Percentiles rank a stretch among this genome's conserved stretches.
These are phyloP conservation scores for Rhopalosiphum nymphaeae DNA, from an alignment of 2,888 invertebrate species.

Conservation along the genomic window DNA sequence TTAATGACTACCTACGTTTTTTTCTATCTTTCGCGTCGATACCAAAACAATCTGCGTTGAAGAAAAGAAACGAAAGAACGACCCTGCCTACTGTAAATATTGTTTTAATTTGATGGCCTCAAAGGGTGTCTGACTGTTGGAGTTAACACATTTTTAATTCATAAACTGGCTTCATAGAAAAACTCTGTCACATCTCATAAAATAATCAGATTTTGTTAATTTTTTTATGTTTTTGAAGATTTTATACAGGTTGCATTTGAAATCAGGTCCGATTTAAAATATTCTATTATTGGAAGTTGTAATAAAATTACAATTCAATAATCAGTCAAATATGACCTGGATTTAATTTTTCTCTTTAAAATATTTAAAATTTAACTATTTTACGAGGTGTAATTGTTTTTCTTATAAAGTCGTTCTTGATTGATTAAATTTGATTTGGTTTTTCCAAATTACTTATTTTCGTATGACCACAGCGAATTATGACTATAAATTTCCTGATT, in stretches of 20 bases:
- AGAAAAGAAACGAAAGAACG: background rate
- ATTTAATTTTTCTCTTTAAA: background rate
- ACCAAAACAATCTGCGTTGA: background rate
- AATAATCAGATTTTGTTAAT: background rate
- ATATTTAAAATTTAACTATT: background rate
- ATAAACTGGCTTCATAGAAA: background rate
- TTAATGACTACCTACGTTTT: background rate
- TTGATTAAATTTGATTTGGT: background rate
- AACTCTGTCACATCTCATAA: background rate
- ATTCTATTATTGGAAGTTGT: background rate
- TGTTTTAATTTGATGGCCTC: background rate
- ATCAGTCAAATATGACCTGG: background rate
- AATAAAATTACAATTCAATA: background rate
- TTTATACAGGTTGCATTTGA: background rate
- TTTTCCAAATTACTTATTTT: background rate
- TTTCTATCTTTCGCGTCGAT: background rate
- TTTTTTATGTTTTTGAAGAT: background rate
- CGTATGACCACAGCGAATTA: background rate
- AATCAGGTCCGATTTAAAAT: background rate
- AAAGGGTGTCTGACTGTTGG: background rate
- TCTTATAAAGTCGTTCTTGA: background rate
- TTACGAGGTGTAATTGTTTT: background rate
- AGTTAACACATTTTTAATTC: background rate
- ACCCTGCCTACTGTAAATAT: background rate
- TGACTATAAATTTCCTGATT: background rate